Evolutionary conservation across 1,140 invertebrate species (phyloP), one percentile per base, ranked within the genome.

Genomic region (Pararge aegeria): DNA sequence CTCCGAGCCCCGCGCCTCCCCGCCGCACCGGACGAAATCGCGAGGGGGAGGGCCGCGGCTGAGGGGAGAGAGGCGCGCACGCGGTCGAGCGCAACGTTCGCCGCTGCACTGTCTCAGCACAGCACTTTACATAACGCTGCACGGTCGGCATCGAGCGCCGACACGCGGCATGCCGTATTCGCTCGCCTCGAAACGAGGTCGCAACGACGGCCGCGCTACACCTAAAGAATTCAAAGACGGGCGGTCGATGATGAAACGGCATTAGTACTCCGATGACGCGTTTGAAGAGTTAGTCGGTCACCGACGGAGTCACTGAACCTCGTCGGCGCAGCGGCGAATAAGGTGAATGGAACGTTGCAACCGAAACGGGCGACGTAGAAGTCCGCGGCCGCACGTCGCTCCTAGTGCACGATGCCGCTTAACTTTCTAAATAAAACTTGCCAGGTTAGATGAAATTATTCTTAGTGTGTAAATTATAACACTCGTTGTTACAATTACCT

Each of bases 341-440:
- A 85, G 82, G 83, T 87, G 83, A 85, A 85, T 87, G 83, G 83
- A 85, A 85, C 85, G 74, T 78, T 84, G 82, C 83, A 79, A 77
- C 73, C 80, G 80, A 86, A 79, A 71, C 74, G 69, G 73, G 68
- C 72, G 59, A 37, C 19, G 55, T 64, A 71, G 64, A 62, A 60
- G 64, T 64, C 70, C 63, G 64, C 64, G 56, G 53, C 61, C 66
- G 61, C 68, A 66, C 68, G 66, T 71, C 70, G 64, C 70, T 78
- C 72, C 75, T 78, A 73, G n/a, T n/a, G 73, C 76, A 71, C 66
- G 67, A 72, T 68, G 68, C 61, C 71, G 70, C 66, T 71, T 70
- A 76, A 74, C 84, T 87, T 87, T 87, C 84, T 87, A 85, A 87
- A 78, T 59, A 75, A 67, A 73, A 70, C 46, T 16, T n/a, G 12